Conservation (phyloP, 2,888 invertebrate species). For the Tiliacea citrago region DNA sequence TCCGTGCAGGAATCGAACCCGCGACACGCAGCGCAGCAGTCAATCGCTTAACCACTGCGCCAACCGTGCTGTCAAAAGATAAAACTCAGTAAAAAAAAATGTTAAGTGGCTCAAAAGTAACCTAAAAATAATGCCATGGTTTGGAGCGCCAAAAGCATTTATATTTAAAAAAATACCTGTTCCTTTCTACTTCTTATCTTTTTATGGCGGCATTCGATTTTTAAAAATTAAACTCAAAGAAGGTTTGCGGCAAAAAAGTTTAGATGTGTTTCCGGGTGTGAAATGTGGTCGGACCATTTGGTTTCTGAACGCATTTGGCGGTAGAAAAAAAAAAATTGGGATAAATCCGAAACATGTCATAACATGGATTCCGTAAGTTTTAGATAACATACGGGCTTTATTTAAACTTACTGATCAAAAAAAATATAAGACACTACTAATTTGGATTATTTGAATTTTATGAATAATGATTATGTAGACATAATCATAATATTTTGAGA, state of each 20-base stretch:
- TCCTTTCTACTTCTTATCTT: slow-evolving; percentile 23
- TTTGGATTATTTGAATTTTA: background rate
- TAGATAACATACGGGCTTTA: background rate
- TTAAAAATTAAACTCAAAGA: slow-evolving; percentile 60
- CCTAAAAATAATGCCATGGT: background rate
- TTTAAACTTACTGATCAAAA: background rate
- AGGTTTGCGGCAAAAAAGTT: slow-evolving; percentile 79
- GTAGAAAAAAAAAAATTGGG: slow-evolving; percentile 62
- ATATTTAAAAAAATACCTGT: slow-evolving; percentile 31
- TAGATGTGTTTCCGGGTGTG: slow-evolving; percentile 86
- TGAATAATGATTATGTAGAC: too few species aligned
- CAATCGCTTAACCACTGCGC: too few species aligned
- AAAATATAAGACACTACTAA: background rate
- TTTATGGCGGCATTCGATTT: slow-evolving; percentile 50
- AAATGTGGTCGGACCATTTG: slow-evolving; percentile 86
- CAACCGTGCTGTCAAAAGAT: too few species aligned
- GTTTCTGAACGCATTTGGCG: slow-evolving; percentile 81
- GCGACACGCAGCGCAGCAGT: too few species aligned
- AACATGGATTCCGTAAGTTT: slow-evolving; percentile 54
- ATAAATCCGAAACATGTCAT: slow-evolving; percentile 30
- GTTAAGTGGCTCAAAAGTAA: slow-evolving; percentile 2
- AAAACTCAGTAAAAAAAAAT: background rate
- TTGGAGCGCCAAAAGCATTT: slow-evolving; percentile 11
- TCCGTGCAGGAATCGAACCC: too few species aligned
- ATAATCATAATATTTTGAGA: background rate